phyloP scores from a whole-genome alignment of 2,888 invertebrate species.

The Conus canariensis region DNA sequence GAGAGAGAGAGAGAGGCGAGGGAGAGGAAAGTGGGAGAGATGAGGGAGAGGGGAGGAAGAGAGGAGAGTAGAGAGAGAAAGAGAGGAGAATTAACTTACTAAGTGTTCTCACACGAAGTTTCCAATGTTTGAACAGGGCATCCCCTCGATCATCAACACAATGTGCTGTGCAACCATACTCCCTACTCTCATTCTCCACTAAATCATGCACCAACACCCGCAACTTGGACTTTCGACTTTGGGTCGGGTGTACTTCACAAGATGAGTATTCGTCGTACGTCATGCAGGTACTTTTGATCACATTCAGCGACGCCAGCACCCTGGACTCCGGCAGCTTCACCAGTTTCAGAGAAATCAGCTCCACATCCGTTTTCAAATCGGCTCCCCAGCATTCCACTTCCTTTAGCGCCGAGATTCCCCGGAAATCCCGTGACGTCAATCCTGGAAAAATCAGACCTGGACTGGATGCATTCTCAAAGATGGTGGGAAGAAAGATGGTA shows the following conservation, averaged over 20 bases:
- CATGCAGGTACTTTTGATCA: neutral
- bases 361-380: neutral
- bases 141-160: neutral
- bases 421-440: conserved; percentile 5
- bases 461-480: neutral
- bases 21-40: neutral
- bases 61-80: neutral
- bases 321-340: neutral
- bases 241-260: neutral
- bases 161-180: conserved; percentile 24
- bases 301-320: neutral
- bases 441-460: conserved; percentile 6
- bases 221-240: neutral
- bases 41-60: neutral
- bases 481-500: too few relatives aligned
- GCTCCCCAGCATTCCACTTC: conserved; percentile 42
- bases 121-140: neutral
- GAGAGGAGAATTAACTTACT: conserved; percentile 1
- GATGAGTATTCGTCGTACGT: conserved; percentile 3
- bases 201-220: conserved; percentile 19
- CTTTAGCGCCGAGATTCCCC: conserved; percentile 26
- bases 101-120: neutral
- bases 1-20: conserved; percentile 12
- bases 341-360: conserved; percentile 6
- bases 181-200: conserved; percentile 10